Conservation (phyloP, 37 sponge, comb jelly and placozoan species). For the Beroe forskalii region DNA sequence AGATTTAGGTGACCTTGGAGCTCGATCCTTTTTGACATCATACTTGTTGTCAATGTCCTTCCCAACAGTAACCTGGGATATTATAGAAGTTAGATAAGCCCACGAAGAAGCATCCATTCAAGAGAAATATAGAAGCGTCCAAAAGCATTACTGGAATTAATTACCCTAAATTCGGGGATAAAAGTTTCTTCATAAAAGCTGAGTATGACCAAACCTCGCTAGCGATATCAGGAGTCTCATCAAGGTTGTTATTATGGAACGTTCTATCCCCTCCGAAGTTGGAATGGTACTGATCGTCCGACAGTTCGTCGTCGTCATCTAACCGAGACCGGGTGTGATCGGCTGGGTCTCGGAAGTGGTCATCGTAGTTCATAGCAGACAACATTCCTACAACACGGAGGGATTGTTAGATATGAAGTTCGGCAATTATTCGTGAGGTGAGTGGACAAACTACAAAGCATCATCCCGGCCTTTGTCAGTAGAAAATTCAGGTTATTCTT, state of each 20-base stretch:
- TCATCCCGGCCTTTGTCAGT: not conserved
- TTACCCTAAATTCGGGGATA: no score
- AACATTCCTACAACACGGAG: not conserved
- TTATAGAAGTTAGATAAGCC: no score
- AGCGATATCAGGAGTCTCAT: constrained; percentile 61
- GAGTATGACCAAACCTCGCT: no score
- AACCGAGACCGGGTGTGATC: not conserved
- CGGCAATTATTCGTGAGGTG: no score
- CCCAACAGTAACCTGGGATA: constrained; percentile 56
- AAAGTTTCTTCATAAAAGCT: no score
- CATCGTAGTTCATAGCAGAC: constrained; percentile 54
- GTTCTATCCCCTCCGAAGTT: constrained; percentile 1
- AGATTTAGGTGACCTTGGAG: constrained; percentile 37
- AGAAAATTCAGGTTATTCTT: not conserved
- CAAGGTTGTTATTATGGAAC: constrained; percentile 6
- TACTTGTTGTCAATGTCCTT: constrained; percentile 30
- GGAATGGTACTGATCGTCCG: constrained; percentile 31
- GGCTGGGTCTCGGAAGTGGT: not conserved
- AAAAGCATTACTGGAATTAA: no score
- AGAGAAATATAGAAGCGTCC: no score
- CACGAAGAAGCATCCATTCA: no score
- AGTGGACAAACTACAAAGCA: not conserved
- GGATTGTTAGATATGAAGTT: no score
- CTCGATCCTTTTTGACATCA: not conserved
- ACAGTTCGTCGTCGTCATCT: constrained; percentile 33